phyloP scores from a whole-genome alignment of 2,113 vertebrate genomes.

The Cairina moschata region DNA sequence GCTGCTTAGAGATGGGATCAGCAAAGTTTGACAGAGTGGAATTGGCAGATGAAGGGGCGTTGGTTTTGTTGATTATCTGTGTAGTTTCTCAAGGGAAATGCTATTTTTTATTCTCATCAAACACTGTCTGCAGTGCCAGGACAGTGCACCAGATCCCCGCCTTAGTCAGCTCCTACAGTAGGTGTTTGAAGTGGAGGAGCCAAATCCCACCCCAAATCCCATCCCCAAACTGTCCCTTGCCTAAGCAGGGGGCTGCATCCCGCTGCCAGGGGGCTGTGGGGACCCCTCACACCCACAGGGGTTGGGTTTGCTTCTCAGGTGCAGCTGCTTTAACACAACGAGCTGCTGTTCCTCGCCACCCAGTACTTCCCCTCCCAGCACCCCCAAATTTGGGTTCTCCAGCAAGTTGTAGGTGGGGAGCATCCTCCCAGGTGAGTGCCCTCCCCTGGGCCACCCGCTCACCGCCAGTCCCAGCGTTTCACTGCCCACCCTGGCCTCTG shows the following conservation, averaged over 20 bases:
- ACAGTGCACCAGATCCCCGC: background rate
- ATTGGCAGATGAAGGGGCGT: background rate
- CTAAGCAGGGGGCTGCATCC: background rate
- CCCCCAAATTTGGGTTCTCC: background rate
- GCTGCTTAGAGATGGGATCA: background rate
- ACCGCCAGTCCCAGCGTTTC: background rate
- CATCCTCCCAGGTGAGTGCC: background rate
- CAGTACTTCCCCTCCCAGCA: too few species aligned
- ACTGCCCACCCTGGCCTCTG: background rate
- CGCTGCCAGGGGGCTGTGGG: background rate
- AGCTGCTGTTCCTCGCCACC: background rate
- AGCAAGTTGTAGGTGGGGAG: too few species aligned
- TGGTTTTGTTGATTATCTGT: background rate
- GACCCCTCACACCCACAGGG: background rate
- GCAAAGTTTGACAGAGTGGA: background rate
- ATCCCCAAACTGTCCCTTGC: background rate
- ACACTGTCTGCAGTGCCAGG: conserved; percentile 12
- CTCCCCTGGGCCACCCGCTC: background rate
- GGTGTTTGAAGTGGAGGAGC: background rate
- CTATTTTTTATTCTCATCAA: background rate
- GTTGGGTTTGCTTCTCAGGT: background rate
- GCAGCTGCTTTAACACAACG: background rate
- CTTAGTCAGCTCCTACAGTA: background rate
- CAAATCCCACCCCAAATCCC: background rate
- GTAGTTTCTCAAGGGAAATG: background rate